Conservation (phyloP, 2,797 vertebrate genomes). For the Arremon brunneinucha region DNA sequence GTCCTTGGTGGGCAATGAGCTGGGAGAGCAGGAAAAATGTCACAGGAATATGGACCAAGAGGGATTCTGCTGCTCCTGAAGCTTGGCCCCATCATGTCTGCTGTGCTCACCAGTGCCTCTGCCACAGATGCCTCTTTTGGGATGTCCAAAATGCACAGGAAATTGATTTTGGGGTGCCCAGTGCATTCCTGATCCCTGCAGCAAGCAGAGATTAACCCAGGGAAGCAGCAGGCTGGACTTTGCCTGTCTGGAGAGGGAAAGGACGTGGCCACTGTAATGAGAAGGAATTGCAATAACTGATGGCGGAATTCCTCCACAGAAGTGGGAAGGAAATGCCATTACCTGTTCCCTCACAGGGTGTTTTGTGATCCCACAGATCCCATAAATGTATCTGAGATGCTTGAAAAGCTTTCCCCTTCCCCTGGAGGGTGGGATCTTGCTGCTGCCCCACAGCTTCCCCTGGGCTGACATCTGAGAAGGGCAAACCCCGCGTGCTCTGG, state of each 20-base stretch:
- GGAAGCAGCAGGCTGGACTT: background rate
- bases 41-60: background rate
- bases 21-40: background rate
- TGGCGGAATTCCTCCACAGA: background rate
- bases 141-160: background rate
- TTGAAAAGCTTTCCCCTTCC: background rate
- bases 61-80: background rate
- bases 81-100: background rate
- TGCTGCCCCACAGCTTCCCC: background rate
- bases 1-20: background rate
- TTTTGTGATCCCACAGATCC: background rate
- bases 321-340: background rate
- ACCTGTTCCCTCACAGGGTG: background rate
- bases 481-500: background rate
- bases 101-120: background rate
- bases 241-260: accelerated
- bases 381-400: background rate
- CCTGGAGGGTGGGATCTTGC: background rate
- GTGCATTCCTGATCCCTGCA: background rate
- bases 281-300: background rate
- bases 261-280: accelerated
- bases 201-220: background rate
- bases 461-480: constrained; percentile 24
- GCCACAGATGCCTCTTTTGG: background rate
- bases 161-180: background rate